phyloP scores from a whole-genome alignment of 2,113 vertebrate genomes.

The Antechinus flavipes region DNA sequence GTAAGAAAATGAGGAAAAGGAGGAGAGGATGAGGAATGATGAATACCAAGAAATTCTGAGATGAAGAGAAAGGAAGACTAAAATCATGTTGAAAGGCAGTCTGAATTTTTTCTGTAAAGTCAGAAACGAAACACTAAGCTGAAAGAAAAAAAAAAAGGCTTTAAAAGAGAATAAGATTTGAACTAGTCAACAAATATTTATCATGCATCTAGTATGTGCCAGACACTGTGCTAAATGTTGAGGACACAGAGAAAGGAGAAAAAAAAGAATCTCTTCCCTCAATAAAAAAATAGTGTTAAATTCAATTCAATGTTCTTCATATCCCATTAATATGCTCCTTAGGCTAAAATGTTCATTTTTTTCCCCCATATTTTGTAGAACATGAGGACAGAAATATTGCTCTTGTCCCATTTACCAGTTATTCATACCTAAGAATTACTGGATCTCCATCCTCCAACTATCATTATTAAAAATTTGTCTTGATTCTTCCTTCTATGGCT shows the following conservation, averaged over 20 bases:
- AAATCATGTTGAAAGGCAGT: not conserved
- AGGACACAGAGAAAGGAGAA: constrained; percentile 10
- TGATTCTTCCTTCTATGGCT: not conserved
- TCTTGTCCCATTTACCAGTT: not conserved
- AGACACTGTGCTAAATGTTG: not conserved
- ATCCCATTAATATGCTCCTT: not conserved
- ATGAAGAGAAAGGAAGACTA: not conserved
- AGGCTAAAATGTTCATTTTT: not conserved
- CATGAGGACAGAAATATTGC: not conserved
- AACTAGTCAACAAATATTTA: constrained; percentile 49
- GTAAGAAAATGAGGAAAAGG: not conserved
- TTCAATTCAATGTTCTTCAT: not conserved
- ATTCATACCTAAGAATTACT: not conserved
- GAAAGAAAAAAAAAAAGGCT: not conserved
- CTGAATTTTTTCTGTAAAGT: not conserved
- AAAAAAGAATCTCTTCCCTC: not conserved
- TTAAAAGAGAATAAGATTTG: not conserved
- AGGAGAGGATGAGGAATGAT: not conserved
- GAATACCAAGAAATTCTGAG: not conserved
- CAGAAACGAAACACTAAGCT: not conserved
- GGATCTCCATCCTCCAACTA: not conserved
- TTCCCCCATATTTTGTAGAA: not conserved
- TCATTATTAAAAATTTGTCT: not conserved
- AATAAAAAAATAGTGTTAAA: not conserved
- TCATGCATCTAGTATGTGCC: not conserved